Evolutionary conservation across 2,797 vertebrate species (phyloP), one percentile per base, ranked within the genome.

Genomic region (Pygocentrus nattereri): DNA sequence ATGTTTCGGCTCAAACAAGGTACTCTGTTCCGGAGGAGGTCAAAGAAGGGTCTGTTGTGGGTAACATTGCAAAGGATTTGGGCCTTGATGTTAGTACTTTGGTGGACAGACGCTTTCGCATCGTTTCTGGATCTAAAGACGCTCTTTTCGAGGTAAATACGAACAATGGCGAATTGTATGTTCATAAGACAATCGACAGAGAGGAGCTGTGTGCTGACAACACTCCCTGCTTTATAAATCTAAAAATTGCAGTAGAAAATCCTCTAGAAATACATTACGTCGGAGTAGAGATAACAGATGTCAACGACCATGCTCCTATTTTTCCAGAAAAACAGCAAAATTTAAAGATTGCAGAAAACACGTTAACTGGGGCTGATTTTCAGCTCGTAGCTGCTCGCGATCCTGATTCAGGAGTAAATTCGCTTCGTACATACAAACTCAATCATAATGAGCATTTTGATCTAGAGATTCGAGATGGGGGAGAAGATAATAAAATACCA

Each of bases 11-110:
- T 30, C 90, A 90, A 59, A 89, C 92, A 82, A 82, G 74, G 71
- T 93, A 93, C 74, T 89, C 91, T 0, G 72, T 93, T 84, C 84
- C 85, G 13, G 92, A 93, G 77, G 93, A 93, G 68, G 81, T 89
- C 77, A 89, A 89, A 74, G 80, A 83, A 50, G 92, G 88, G n/a
- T 87, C 88, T n/a, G 64, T 90, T 69, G 90, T 93, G 74, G 90
- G 91, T 54, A 92, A 92, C 64, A 74, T 92, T 3, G 91, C 89
- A 58, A 91, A 88, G 50, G 90, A 93, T 85, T 80, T 94, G 65
- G 90, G 89, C n/a, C 84, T 92, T 78, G 85, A 87, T 82, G 47
- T 85, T 6, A 89, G 76, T 72, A 87, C 90, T 12, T 30, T 93
- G 72, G 70, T 81, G 44, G 78, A 85, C 70, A 80, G 87, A 78